A percentile compares a stretch with the other conserved stretches of the same genome.
Conservation (phyloP, 1,140 invertebrate species). For the Drosophila kurseongensis region DNA sequence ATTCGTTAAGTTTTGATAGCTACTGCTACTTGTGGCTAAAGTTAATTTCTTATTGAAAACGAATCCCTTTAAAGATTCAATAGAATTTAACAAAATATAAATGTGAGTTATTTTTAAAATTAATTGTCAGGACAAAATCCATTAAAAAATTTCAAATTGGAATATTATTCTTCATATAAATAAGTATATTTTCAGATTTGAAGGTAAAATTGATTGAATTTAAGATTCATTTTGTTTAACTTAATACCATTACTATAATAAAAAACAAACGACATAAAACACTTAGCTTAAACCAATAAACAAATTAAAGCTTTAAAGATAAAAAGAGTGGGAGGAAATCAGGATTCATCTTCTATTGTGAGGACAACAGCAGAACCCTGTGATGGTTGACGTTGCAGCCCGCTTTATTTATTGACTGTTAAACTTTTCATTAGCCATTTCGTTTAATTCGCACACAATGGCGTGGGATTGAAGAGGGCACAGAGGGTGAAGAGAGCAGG, state of each 20-base stretch:
- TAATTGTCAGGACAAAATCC: no score
- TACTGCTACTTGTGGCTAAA: no score
- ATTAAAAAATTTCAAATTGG: no score
- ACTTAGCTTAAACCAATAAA: neutral
- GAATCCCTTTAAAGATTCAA: no score
- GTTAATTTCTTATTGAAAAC: no score
- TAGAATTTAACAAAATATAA: no score
- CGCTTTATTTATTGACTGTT: conserved; percentile 79
- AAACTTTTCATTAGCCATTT: conserved; percentile 82
- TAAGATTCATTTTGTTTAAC: neutral
- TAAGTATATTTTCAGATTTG: no score
- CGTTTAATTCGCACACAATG: conserved; percentile 80
- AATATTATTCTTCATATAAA: no score
- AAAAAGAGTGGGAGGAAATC: conserved; percentile 1
- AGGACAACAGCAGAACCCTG: neutral
- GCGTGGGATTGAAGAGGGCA: conserved; percentile 62
- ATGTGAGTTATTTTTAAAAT: no score
- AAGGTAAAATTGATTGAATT: no score
- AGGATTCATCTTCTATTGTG: conserved; percentile 14
- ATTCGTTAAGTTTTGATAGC: no score
- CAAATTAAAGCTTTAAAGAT: conserved; percentile 15
- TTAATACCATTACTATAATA: neutral
- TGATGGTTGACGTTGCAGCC: conserved; percentile 24
- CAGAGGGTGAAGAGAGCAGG: neutral
- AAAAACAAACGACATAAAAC: neutral